Conservation (phyloP, 2,888 invertebrate species). For the Rhimphoctona megacephalus region DNA sequence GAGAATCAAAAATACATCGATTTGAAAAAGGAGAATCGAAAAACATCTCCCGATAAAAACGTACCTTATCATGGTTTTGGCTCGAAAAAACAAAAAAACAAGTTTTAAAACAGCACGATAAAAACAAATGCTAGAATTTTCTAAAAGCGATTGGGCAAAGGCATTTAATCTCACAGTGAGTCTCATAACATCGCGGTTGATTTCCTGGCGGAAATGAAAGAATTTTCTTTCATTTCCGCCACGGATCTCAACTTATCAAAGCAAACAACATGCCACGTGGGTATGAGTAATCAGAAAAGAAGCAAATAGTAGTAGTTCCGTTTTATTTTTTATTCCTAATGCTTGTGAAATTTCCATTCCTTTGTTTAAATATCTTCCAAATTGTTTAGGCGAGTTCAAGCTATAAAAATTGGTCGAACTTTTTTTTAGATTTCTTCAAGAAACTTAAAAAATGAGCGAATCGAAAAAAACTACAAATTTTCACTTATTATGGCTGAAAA, state of each 20-base stretch:
- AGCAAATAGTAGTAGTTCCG: background rate
- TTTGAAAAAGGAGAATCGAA: background rate
- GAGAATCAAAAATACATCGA: too few species aligned
- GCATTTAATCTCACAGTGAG: background rate
- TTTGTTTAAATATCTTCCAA: background rate
- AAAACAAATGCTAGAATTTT: background rate
- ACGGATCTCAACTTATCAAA: conserved; percentile 29
- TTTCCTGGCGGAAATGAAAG: conserved; percentile 31
- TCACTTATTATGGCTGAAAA: too few species aligned
- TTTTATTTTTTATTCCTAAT: background rate
- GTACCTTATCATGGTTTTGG: background rate
- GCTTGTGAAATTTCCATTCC: background rate
- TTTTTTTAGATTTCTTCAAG: too few species aligned
- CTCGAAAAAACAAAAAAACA: background rate
- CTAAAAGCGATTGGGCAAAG: background rate
- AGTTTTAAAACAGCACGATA: background rate
- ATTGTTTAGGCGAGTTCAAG: background rate
- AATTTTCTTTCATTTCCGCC: conserved; percentile 37
- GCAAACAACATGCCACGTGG: background rate
- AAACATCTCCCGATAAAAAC: background rate
- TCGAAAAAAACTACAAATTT: too few species aligned
- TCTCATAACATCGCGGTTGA: conserved; percentile 7
- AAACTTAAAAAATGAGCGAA: too few species aligned
- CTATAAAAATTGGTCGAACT: too few species aligned
- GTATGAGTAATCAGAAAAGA: background rate